Conservation (phyloP, 1,140 invertebrate genomes). For the Sminthurides bifidus region DNA sequence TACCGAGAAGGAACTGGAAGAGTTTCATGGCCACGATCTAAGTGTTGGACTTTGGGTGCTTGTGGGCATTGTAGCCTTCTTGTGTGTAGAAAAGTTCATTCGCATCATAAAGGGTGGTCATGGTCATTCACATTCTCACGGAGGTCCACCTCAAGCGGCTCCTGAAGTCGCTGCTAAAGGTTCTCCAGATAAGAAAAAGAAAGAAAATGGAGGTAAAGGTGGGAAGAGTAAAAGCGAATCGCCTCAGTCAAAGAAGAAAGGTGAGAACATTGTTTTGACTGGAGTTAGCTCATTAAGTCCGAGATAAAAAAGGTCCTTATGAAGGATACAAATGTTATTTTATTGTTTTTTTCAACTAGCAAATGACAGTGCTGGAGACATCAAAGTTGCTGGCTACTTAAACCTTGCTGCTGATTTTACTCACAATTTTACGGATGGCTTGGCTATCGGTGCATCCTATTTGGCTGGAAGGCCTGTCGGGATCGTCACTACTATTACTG, state of each 20-base stretch:
- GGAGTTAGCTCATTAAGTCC: too few species aligned
- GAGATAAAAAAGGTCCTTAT: too few species aligned
- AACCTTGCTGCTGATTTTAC: slow-evolving; percentile 90
- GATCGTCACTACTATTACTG: slow-evolving; percentile 80
- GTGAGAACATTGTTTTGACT: background rate
- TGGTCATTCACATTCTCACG: slow-evolving; percentile 46
- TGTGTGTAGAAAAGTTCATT: slow-evolving; percentile 86
- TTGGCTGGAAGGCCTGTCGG: slow-evolving; percentile 71
- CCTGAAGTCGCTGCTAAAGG: slow-evolving; percentile 24
- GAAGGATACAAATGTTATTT: too few species aligned
- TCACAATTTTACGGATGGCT: slow-evolving; percentile 93
- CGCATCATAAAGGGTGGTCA: slow-evolving; percentile 73
- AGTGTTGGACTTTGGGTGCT: slow-evolving; percentile 80
- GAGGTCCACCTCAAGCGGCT: background rate
- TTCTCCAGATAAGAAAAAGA: slow-evolving; percentile 34
- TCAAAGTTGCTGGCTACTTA: slow-evolving; percentile 84
- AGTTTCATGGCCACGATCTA: slow-evolving; percentile 57
- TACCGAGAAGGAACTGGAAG: slow-evolving; percentile 35
- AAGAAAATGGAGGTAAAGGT: slow-evolving; percentile 35
- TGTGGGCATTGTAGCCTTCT: slow-evolving; percentile 78
- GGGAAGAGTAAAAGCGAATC: slow-evolving; percentile 32
- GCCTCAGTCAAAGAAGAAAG: background rate
- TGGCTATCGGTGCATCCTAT: slow-evolving; percentile 94
- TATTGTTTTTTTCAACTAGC: background rate
- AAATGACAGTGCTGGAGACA: slow-evolving; percentile 50